Percentiles rank a stretch among this genome's conserved stretches.
These are phyloP conservation scores for Drosophila lini DNA, from an alignment of 1,140 invertebrate species.

Conservation along the genomic window DNA sequence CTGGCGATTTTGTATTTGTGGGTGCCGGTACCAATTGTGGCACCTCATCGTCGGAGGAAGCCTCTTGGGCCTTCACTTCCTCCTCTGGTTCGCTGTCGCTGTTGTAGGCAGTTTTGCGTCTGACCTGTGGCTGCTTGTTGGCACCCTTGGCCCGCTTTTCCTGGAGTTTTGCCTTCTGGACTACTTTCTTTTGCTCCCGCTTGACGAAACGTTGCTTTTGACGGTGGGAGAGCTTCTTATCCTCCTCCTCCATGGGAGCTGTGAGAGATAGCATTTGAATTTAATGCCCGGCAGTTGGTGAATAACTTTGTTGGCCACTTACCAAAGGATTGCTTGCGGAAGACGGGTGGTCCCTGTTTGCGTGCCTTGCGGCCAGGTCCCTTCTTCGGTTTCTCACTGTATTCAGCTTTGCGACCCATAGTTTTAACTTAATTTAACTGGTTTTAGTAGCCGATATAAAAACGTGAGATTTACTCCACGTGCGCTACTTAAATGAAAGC, in stretches of 20 bases:
- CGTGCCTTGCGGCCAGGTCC: conserved; percentile 93
- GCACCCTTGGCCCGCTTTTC: conserved; percentile 59
- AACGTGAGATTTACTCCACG: conserved; percentile 42
- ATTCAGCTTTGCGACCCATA: conserved; percentile 96
- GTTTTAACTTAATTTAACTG: conserved; percentile 23
- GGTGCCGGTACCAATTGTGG: conserved; percentile 53
- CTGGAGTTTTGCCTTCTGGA: conserved; percentile 85
- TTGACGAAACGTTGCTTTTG: conserved; percentile 89
- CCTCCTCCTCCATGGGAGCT: conserved; percentile 79
- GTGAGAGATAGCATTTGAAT: conserved; percentile 10
- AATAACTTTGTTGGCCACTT: conserved; percentile 43
- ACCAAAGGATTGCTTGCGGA: conserved; percentile 86
- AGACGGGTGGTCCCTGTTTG: conserved; percentile 92
- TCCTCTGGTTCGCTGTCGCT: conserved; percentile 78
- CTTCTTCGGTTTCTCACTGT: conserved; percentile 89
- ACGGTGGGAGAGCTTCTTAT: conserved; percentile 88
- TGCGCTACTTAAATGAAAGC: conserved; percentile 7
- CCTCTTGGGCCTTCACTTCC: conserved; percentile 35
- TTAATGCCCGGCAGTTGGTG: background rate
- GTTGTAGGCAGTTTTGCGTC: conserved; percentile 63
- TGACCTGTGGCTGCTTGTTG: conserved; percentile 32
- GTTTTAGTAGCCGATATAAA: conserved; percentile 20
- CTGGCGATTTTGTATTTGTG: conserved; percentile 28
- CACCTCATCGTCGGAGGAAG: conserved; percentile 47
- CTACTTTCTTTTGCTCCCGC: conserved; percentile 86